Conservation (phyloP, 2,797 vertebrate genomes). For the Sebastes steindachneri region DNA sequence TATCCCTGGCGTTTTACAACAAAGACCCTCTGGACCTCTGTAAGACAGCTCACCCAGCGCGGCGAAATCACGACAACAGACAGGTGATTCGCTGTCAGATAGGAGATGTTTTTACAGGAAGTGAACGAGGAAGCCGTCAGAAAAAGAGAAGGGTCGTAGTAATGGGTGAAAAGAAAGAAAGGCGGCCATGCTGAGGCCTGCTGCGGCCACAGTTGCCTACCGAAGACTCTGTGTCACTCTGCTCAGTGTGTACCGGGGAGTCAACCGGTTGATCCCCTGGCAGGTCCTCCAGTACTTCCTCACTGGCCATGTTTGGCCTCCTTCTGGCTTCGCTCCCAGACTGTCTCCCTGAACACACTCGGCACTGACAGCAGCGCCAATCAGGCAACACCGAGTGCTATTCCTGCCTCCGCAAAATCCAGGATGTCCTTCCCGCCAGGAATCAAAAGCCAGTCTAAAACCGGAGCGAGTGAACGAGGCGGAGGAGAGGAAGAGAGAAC, state of each 20-base stretch:
- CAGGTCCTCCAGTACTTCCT: conserved; percentile 65
- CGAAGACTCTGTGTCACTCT: conserved; percentile 60
- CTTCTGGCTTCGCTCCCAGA: conserved; percentile 26
- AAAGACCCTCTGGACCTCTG: conserved; percentile 39
- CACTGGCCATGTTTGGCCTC: conserved; percentile 70
- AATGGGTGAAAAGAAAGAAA: neutral
- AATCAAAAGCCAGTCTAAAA: conserved; percentile 61
- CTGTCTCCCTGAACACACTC: neutral
- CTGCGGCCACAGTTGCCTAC: conserved; percentile 54
- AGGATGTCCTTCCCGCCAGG: conserved; percentile 71
- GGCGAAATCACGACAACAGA: conserved; percentile 19
- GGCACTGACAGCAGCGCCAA: conserved; percentile 26
- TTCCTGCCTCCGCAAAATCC: conserved; percentile 62
- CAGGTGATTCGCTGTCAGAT: conserved; percentile 23
- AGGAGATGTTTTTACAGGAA: conserved; percentile 63
- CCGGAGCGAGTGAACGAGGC: conserved; percentile 53
- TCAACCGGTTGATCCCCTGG: conserved; percentile 43
- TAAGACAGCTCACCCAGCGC: conserved; percentile 4
- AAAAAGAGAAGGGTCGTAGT: conserved; percentile 36
- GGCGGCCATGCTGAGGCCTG: conserved; percentile 17
- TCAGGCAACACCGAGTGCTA: conserved; percentile 33
- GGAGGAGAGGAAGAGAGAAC: conserved; percentile 67
- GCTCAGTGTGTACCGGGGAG: conserved; percentile 16
- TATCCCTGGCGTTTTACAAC: conserved; percentile 56
- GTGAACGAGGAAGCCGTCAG: conserved; percentile 70